phyloP scores from a whole-genome alignment of 2,888 invertebrate genomes.

The Uropetala carovei region DNA sequence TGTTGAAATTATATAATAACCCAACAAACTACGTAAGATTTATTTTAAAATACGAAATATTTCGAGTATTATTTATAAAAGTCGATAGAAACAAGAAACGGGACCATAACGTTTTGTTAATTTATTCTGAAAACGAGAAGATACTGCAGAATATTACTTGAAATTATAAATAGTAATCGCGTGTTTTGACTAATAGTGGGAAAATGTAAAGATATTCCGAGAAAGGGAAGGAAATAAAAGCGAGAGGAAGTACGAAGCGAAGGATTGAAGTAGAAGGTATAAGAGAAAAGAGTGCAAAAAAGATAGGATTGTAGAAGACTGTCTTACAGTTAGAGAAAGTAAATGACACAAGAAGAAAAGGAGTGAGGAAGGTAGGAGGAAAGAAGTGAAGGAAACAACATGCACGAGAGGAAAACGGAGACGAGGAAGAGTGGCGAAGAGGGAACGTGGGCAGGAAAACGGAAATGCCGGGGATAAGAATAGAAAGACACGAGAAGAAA shows the following conservation, averaged over 20 bases:
- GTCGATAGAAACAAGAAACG: no score
- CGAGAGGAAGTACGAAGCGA: background rate
- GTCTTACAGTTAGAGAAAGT: background rate
- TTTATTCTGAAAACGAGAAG: no score
- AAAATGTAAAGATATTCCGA: no score
- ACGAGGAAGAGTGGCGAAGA: background rate
- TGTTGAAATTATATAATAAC: no score
- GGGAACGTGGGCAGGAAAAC: background rate
- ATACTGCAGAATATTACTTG: no score
- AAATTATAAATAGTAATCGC: no score
- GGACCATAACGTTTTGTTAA: no score
- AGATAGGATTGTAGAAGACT: background rate
- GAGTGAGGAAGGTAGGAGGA: background rate
- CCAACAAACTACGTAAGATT: no score
- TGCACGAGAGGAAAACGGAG: background rate
- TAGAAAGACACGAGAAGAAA: background rate
- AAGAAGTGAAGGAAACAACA: background rate
- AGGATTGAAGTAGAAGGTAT: background rate
- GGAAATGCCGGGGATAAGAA: background rate
- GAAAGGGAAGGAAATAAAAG: no score
- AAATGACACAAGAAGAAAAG: background rate
- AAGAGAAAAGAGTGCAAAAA: background rate
- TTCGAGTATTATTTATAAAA: no score
- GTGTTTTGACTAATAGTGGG: no score
- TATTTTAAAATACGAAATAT: no score